A percentile compares a stretch with the other conserved stretches of the same genome.
These are phyloP conservation scores for Linyphia triangularis DNA, from an alignment of 2,888 invertebrate species.

Conservation along the genomic window DNA sequence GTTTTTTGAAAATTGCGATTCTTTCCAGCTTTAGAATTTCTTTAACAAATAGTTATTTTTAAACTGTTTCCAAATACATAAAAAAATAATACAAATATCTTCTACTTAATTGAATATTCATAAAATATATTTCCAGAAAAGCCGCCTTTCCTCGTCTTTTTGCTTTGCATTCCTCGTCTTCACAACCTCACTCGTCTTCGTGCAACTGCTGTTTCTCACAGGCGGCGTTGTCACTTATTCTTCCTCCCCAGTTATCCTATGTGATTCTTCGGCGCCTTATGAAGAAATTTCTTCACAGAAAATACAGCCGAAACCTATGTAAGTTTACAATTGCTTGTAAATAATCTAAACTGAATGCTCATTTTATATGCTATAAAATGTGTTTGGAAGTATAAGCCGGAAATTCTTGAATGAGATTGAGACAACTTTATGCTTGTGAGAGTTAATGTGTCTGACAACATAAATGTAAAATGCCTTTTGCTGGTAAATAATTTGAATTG, in stretches of 20 bases:
- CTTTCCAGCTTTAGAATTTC: too few species aligned
- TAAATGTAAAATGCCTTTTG: too few species aligned
- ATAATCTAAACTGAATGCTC: too few species aligned
- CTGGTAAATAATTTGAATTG: too few species aligned
- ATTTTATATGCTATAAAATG: too few species aligned
- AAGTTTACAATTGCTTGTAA: too few species aligned
- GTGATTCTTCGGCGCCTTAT: slow-evolving; percentile 7
- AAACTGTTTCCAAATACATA: too few species aligned
- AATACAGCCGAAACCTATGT: slow-evolving; percentile 33
- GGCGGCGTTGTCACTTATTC: slow-evolving; percentile 37
- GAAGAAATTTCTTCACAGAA: slow-evolving; percentile 5
- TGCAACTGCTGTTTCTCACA: slow-evolving; percentile 55
- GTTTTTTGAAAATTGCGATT: too few species aligned
- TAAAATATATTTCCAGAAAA: slow-evolving; percentile 36
- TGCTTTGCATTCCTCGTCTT: slow-evolving; percentile 58
- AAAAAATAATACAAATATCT: background rate
- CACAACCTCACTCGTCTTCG: slow-evolving; percentile 61
- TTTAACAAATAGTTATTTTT: background rate
- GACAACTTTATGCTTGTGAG: too few species aligned
- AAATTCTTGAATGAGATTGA: too few species aligned
- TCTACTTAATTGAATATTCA: background rate
- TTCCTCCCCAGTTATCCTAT: slow-evolving; percentile 13
- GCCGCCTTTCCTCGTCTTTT: slow-evolving; percentile 41
- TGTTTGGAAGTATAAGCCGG: too few species aligned
- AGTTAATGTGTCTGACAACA: too few species aligned